These are phyloP conservation scores for Hylaea fasciaria DNA, from an alignment of 2,888 invertebrate species.

Conservation along the genomic window DNA sequence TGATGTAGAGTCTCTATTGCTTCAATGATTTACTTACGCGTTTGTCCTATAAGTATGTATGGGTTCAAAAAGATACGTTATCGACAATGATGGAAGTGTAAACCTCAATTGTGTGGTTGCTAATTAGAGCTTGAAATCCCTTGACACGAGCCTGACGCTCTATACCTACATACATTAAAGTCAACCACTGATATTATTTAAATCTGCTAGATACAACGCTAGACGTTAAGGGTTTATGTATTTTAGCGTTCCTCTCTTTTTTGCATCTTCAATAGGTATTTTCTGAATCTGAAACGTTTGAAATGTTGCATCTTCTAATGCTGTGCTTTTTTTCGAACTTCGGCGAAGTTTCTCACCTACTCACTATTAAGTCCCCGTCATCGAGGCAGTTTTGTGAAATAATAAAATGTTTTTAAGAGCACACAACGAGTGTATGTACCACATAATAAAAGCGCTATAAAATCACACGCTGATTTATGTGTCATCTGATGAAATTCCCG, in stretches of 20 bases:
- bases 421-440: conserved; percentile 31
- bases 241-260: conserved; percentile 61
- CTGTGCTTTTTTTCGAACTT: too few species aligned
- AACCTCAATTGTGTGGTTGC: conserved; percentile 50
- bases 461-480: conserved; percentile 54
- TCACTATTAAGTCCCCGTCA: conserved; percentile 43
- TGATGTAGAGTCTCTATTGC: conserved; percentile 62
- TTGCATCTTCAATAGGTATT: conserved; percentile 57
- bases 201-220: conserved; percentile 67
- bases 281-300: conserved; percentile 19
- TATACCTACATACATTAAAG: conserved; percentile 23
- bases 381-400: conserved; percentile 42
- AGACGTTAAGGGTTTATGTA: conserved; percentile 77
- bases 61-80: conserved; percentile 53
- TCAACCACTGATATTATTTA: conserved; percentile 74
- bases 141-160: conserved; percentile 39
- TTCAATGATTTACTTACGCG: conserved; percentile 46
- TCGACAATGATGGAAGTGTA: conserved; percentile 44
- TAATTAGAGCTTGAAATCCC: conserved; percentile 50
- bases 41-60: conserved; percentile 60
- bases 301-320: conserved; percentile 11
- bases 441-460: conserved; percentile 55
- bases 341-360: too few species aligned
- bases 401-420: conserved; percentile 49
- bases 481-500: conserved; percentile 54